Evolutionary conservation across 2,113 vertebrate species (phyloP).

Genomic region (Calyptomena viridis): DNA sequence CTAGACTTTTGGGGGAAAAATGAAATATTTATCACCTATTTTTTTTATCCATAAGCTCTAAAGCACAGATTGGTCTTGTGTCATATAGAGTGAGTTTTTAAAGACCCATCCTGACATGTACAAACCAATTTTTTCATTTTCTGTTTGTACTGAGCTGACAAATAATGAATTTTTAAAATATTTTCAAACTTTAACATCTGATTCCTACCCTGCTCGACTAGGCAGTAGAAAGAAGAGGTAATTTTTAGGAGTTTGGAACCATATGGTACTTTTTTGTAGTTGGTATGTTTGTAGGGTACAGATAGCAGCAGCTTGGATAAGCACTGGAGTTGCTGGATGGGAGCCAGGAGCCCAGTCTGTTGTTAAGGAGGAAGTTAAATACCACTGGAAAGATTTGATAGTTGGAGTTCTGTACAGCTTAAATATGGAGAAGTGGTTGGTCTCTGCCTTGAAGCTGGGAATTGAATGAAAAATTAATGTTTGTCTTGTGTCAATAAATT

Average conservation of each 20-base stretch:
- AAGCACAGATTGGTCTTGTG: not conserved
- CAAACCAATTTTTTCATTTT: not conserved
- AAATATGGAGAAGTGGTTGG: not conserved
- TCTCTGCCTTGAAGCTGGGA: not conserved
- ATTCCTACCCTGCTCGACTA: not conserved
- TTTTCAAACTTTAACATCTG: not conserved
- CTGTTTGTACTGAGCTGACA: not conserved
- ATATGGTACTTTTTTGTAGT: not conserved
- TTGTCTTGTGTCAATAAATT: conserved; percentile 5
- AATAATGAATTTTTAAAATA: not conserved
- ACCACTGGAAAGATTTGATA: not conserved
- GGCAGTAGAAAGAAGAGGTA: not conserved
- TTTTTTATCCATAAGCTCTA: not conserved
- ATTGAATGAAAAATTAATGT: conserved; percentile 17
- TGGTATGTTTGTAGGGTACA: conserved; percentile 21
- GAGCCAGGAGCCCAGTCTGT: conserved; percentile 32
- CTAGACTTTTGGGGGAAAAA: not conserved
- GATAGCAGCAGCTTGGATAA: conserved; percentile 59
- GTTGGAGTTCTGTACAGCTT: not conserved
- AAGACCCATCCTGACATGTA: not conserved
- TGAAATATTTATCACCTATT: not conserved
- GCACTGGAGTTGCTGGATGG: conserved; percentile 8
- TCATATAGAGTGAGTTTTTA: not conserved
- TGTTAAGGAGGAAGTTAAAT: conserved; percentile 63
- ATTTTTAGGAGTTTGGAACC: not conserved